Evolutionary conservation across 2,797 vertebrate species (phyloP).

Genomic region (Amniataba percoides): DNA sequence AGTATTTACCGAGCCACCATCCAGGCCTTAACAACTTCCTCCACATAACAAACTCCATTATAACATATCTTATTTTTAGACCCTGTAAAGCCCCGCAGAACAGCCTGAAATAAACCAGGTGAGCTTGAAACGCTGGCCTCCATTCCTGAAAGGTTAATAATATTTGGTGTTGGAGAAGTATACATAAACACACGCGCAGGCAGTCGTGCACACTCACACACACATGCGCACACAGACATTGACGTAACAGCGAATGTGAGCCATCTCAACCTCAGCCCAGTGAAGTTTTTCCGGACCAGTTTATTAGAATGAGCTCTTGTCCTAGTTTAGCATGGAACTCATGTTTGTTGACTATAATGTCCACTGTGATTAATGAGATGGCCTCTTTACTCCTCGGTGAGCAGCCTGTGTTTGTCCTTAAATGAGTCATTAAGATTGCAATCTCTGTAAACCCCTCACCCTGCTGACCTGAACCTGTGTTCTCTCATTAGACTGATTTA

Average conservation of each 20-base stretch:
- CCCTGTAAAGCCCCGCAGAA: conserved; percentile 34
- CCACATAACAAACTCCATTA: conserved; percentile 67
- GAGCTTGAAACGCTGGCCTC: conserved; percentile 49
- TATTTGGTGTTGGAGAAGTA: conserved; percentile 44
- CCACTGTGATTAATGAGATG: conserved; percentile 37
- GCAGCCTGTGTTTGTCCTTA: conserved; percentile 25
- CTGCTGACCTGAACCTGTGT: not conserved
- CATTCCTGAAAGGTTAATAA: conserved; percentile 58
- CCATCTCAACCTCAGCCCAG: not conserved
- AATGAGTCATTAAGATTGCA: conserved; percentile 34
- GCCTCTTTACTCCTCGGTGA: conserved; percentile 14
- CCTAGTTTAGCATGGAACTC: conserved; percentile 27
- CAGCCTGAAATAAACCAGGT: conserved; percentile 71
- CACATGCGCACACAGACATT: conserved; percentile 6
- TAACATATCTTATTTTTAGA: conserved; percentile 69
- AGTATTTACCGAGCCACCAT: conserved; percentile 66
- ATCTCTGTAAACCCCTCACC: conserved; percentile 25
- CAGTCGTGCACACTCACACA: not conserved
- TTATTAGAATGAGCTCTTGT: conserved; percentile 51
- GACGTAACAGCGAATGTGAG: conserved; percentile 34
- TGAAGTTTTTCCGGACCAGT: conserved; percentile 24
- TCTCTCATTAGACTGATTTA: conserved; percentile 5
- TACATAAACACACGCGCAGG: conserved; percentile 36
- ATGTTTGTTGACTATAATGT: conserved; percentile 44
- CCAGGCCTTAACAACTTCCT: conserved; percentile 65